Conservation (phyloP, 2,888 invertebrate species). For the Pseudeuparius sepicola region DNA sequence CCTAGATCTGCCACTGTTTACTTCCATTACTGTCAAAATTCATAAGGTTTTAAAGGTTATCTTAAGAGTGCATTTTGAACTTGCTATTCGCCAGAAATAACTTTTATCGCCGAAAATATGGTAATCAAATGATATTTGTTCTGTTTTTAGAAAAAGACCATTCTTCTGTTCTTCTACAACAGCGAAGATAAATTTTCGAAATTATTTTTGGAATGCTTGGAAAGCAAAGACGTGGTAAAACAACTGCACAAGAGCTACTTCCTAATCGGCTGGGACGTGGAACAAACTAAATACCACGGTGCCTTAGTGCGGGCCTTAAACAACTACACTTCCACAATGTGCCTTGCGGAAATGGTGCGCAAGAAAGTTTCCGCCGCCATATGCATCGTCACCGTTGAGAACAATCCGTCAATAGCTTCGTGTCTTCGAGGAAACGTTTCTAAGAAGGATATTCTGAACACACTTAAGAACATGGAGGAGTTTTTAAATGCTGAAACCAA, state of each 20-base stretch:
- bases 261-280: conserved; percentile 32
- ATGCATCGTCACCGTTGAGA: conserved; percentile 24
- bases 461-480: too few species aligned
- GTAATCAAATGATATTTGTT: too few species aligned
- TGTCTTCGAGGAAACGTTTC: conserved; percentile 21
- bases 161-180: conserved; percentile 31
- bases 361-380: conserved; percentile 23
- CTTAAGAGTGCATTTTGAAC: too few species aligned
- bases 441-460: conserved; percentile 19
- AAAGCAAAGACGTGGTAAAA: conserved; percentile 21
- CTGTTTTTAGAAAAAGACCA: conserved; percentile 24
- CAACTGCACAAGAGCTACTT: conserved; percentile 26
- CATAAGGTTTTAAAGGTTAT: too few species aligned
- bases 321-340: conserved; percentile 9
- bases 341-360: conserved; percentile 16
- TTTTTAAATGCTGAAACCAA: too few species aligned
- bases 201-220: conserved; percentile 26
- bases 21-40: too few species aligned
- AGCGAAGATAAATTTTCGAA: conserved; percentile 26
- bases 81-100: too few species aligned
- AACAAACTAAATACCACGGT: conserved; percentile 23
- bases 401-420: conserved; percentile 25
- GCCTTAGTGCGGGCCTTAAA: conserved; percentile 23
- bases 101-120: too few species aligned
- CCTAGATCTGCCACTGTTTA: too few species aligned